These are phyloP conservation scores for Taeniopygia guttata DNA, from an alignment of 2,797 vertebrate species.

Conservation along the genomic window DNA sequence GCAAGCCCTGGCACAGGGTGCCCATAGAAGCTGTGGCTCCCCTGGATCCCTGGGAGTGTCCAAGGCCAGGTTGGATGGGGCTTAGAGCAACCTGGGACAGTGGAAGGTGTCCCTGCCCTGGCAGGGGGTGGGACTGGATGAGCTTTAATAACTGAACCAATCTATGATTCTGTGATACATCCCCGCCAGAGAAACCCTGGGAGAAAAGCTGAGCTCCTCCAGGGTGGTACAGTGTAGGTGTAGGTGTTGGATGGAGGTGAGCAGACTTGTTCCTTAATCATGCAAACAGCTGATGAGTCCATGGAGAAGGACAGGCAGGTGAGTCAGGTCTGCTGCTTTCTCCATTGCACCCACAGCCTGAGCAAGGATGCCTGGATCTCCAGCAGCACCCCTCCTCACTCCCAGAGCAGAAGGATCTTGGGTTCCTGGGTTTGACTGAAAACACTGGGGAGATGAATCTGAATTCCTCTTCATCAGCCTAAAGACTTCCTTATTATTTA, in stretches of 20 bases:
- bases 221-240: not conserved
- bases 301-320: not conserved
- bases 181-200: not conserved
- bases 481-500: not conserved
- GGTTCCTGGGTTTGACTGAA: not conserved
- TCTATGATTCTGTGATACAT: not conserved
- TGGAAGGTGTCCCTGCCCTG: not conserved
- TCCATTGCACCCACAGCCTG: not conserved
- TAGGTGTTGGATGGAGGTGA: not conserved
- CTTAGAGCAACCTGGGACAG: not conserved
- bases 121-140: not conserved
- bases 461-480: conserved; percentile 3
- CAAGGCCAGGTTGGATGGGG: fast-evolving
- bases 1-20: not conserved
- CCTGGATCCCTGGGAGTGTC: not conserved
- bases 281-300: not conserved
- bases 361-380: fast-evolving
- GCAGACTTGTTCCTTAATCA: not conserved
- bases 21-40: not conserved
- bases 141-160: not conserved
- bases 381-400: not conserved
- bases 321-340: not conserved
- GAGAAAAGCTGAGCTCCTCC: not conserved
- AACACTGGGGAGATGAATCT: not conserved
- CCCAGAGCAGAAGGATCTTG: not conserved